Base-by-base conservation (phyloP, 37 sponge, comb jelly and placozoan genomes). In the Ianthella basta region DNA sequence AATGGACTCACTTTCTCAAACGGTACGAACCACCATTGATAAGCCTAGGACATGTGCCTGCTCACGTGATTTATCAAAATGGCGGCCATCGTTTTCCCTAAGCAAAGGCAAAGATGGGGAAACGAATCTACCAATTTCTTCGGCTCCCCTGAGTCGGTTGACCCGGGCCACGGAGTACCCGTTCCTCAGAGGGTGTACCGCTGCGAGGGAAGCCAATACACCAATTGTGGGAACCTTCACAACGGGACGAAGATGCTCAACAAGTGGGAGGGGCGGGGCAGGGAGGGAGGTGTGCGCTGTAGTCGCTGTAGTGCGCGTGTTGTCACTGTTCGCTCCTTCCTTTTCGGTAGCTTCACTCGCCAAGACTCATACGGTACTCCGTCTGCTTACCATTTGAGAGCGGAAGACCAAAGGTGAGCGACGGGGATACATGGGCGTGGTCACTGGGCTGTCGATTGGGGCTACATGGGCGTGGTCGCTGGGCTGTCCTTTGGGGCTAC, bases 71-170 rank as follows among this genome's bases (percentile, higher is more conserved):
- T 18, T 36, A 53, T 13, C 37, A 75, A 70, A 36, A 87, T 87
- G 87, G 82, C 87, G 61, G 73, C 87, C 8, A 57, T 72, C 14
- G 66, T 21, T 55, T 61, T 82, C 57, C 82, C 87, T 27, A 63
- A 61, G 27, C 87, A 81, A 55, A 33, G 70, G 24, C 30, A 35
- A 35, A 55, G 87, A 56, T 87, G 87, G 87, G 82, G 82, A 59
- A 87, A 82, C 63, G 87, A 87, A 75, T 82, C 82, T 40, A 87
- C 87, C 19, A 87, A 87, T 82, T 87, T 87, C 72, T 87, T 57
- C 77, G 59, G 70, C 14, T 20, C 39, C 55, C 81, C 82, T 0
- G 3, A 25, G 18, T 82, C 80, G 25, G 32, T 18, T 32, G n/a
- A 19, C 20, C 82, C 87, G 0, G 50, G 50, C 3, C 50, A 44